A percentile compares a stretch with the other conserved stretches of the same genome.
These are phyloP conservation scores for Dasypolia templi DNA, from an alignment of 2,888 invertebrate species.

Conservation along the genomic window DNA sequence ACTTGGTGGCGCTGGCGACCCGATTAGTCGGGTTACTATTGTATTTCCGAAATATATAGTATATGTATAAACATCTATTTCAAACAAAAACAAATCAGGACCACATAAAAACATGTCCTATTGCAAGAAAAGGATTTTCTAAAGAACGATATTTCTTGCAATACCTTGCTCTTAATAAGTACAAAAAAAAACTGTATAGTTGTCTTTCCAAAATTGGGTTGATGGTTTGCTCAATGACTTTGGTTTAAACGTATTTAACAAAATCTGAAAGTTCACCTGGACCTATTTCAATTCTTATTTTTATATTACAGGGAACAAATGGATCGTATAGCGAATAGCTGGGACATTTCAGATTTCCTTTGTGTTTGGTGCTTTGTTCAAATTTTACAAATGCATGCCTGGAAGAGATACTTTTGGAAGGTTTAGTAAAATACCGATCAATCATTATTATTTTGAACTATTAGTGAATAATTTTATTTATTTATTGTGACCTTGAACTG, in stretches of 20 bases:
- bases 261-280: background rate
- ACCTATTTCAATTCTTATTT: too few species aligned
- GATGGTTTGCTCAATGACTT: background rate
- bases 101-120: background rate
- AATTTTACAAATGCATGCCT: slow-evolving; percentile 34
- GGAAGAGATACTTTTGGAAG: slow-evolving; percentile 43
- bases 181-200: too few species aligned
- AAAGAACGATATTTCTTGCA: background rate
- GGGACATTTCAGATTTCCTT: slow-evolving; percentile 38
- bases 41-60: too few species aligned
- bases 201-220: background rate
- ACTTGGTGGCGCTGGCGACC: too few species aligned
- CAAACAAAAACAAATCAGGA: background rate
- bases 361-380: slow-evolving; percentile 33
- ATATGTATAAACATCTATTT: background rate
- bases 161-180: background rate
- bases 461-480: background rate
- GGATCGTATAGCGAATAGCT: slow-evolving; percentile 13
- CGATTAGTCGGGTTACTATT: too few species aligned
- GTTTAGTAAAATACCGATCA: background rate
- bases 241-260: background rate
- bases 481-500: background rate
- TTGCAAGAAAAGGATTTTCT: background rate
- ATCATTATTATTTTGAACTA: background rate
- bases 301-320: slow-evolving; percentile 21